Evolutionary conservation across 2,888 invertebrate genomes (phyloP).

Genomic region (Sipha maydis): DNA sequence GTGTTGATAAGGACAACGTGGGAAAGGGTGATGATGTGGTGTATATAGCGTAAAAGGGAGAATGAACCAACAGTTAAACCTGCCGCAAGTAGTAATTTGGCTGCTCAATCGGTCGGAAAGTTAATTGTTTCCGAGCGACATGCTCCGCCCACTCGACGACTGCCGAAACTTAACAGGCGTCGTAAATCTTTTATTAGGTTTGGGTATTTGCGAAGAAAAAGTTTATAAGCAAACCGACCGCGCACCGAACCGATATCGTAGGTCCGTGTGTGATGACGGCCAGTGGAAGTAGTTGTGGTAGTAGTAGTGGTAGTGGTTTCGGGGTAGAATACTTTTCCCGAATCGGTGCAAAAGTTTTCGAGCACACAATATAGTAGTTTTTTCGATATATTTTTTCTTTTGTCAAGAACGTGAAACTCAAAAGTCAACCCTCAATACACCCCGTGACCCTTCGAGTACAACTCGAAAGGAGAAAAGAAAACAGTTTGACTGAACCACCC

Average conservation of each 20-base stretch:
- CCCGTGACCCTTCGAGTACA: not conserved
- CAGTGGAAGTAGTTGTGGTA: not conserved
- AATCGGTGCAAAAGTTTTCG: constrained; percentile 39
- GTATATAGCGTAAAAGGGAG: not conserved
- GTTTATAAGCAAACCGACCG: constrained; percentile 32
- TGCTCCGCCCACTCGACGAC: constrained; percentile 29
- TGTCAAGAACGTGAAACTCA: not conserved
- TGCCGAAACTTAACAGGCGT: constrained; percentile 54
- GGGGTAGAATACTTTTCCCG: constrained; percentile 16
- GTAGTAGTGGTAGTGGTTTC: not conserved
- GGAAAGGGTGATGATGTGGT: not conserved
- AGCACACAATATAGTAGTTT: not conserved
- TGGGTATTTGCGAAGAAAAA: constrained; percentile 24
- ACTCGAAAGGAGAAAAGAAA: not conserved
- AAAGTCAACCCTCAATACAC: constrained; percentile 20
- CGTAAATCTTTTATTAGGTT: constrained; percentile 59
- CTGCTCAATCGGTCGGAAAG: constrained; percentile 59
- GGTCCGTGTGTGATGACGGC: not conserved
- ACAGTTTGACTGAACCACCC: not conserved
- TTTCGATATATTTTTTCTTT: not conserved
- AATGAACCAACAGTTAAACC: constrained; percentile 43
- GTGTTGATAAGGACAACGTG: not conserved
- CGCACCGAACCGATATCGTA: too few relatives aligned
- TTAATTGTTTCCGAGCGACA: constrained; percentile 59
- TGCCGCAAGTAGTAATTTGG: constrained; percentile 58